Evolutionary conservation across 2,888 invertebrate genomes (phyloP).

Genomic region (Caenorhabditis afra): DNA sequence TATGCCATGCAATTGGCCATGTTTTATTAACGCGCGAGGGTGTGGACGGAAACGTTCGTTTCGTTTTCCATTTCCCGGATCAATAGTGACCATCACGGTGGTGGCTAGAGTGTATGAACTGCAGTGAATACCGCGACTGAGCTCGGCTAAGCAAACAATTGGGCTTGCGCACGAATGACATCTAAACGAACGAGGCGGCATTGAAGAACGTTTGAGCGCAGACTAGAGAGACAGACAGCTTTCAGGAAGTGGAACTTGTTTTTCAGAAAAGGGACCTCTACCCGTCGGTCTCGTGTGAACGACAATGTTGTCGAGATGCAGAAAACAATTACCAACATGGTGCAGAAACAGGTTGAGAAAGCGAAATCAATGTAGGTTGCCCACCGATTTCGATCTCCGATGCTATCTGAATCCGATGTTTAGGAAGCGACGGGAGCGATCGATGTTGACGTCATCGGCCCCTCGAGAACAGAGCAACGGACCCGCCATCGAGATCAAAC

Average conservation of each 20-base stretch:
- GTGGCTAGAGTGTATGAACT: constrained; percentile 1
- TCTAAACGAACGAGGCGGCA: neutral
- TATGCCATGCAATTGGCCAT: too few relatives aligned
- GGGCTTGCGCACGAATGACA: constrained; percentile 8
- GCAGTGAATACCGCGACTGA: constrained; percentile 8
- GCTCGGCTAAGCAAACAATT: constrained; percentile 36
- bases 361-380: constrained; percentile 51
- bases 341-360: constrained; percentile 77
- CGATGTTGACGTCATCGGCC: constrained; percentile 26
- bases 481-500: constrained; percentile 12
- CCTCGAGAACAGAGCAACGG: constrained; percentile 14
- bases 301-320: constrained; percentile 94
- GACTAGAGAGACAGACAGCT: neutral
- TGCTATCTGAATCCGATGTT: constrained; percentile 20
- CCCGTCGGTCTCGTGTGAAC: constrained; percentile 94
- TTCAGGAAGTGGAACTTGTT: constrained; percentile 8
- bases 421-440: constrained; percentile 43
- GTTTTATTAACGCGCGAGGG: too few relatives aligned
- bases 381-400: neutral
- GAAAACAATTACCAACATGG: constrained; percentile 87
- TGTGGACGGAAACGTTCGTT: too few relatives aligned
- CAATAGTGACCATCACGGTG: constrained; percentile 16
- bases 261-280: constrained; percentile 87
- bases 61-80: too few relatives aligned
- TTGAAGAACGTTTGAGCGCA: neutral